Base-by-base conservation (phyloP, 2,888 invertebrate species). In the Macaria notata region DNA sequence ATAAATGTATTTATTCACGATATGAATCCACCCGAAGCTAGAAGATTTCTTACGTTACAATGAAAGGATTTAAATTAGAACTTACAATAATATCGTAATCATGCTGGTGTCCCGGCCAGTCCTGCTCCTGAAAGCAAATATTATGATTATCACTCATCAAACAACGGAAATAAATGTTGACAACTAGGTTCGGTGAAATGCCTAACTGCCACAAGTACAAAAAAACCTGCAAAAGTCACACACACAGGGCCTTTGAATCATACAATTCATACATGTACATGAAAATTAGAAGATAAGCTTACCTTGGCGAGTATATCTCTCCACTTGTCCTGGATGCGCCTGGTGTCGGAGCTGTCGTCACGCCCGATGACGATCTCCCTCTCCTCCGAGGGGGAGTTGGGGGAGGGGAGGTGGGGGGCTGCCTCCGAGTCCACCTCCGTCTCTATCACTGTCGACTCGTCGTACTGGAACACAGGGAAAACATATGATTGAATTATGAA, bases 31-130 rank as follows among this genome's bases (percentile, higher is more conserved):
- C 19, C 1, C 19, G 2, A 19, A 19, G 2, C 19, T 19, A 19
- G 19, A 19, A 2, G 19, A 19, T 19, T 19, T 1, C 19, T 19
- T 19, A 19, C 2, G 2, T 19, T 19, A 19, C 19, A 19, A 19
- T 19, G 19, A 19, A 1, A 19, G 2, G 19, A 19, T 19, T 19
- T 19, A 19, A 19, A 19, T 19, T 1, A 19, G 19, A 19, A 89
- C 94, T 87, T 79, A 96, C 97, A 83, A 97, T 94, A 78, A 97
- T 95, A 77, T 96, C 95, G 61, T 94, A 95, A 54, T 95, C 94
- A 30, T 83, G 75, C 62, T 83, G 81, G 58, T 89, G 84, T 1
- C 88, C 90, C 0, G 92, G 90, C 89, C 92, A 90, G 62, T 92
- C 92, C 0, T 77, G 75, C 56, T 92, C 91, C 0, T 41, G 41